Base-by-base conservation (phyloP, 2,113 vertebrate genomes). In the Gasterosteus nipponicus region DNA sequence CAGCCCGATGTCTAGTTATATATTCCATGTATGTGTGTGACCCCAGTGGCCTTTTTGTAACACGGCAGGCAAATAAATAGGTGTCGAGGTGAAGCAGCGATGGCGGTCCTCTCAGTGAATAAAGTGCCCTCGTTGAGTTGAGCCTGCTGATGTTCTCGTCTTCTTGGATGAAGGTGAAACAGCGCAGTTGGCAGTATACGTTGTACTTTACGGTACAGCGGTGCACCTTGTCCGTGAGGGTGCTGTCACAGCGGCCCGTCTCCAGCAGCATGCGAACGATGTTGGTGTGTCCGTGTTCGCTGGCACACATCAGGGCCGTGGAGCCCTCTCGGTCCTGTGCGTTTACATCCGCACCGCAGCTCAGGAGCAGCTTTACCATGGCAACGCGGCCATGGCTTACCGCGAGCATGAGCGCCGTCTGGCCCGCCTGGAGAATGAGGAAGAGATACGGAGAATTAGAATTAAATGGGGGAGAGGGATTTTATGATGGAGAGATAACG, bases 341-440 rank as follows among this genome's bases (percentile, higher is more conserved):
- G 41, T 97, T 96, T 60, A 96, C 92, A 7, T 96, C 93, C 0
- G 94, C 93, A 1, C 87, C 89, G 0, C 94, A 95, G n/a, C 91
- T 88, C 80, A 98, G 92, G 83, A 98, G 93, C 22, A 96, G 92
- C 42, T 91, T 94, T 80, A 96, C 96, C 94, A 96, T 95, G 16
- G 96, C 95, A 63, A 93, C 88, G 0, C 95, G 95, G 1, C 96
- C 96, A 0, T 98, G 96, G 92, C 96, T 96, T 72, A 96, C 95
- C 0, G 96, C 96, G 31, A 98, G 92, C 96, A 98, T 97, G 69
- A 98, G 92, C 0, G 96, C 96, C 0, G 96, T 98, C 93, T 97
- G 96, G 53, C 96, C 96, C 0, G 96, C 96, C 96, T 98, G 54
- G 19, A 81, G 59, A 72, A 49, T 8, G 66, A 57, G 41, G 44